Evolutionary conservation across 2,113 vertebrate genomes (phyloP), one percentile per base, ranked within the genome.

Genomic region (Tyrannus savana): DNA sequence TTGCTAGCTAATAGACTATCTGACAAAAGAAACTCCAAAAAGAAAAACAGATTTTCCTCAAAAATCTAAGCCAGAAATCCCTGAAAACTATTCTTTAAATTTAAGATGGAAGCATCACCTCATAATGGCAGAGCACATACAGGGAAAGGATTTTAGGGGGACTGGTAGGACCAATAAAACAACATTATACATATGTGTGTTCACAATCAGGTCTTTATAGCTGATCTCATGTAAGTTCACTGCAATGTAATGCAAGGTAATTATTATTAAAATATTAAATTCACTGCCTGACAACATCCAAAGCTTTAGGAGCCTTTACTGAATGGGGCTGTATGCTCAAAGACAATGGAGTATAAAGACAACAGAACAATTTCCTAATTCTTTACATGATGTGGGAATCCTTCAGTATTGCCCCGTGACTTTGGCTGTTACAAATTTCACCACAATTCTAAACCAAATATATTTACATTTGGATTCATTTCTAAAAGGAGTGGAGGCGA

Each of bases 141-240:
- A 75, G 27, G 16, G 60, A 56, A 91, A 50, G 44, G 35, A 63
- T 50, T 59, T 71, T 10, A 87, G 21, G 19, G 27, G 19, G 4
- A 31, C 46, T 37, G 23, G 10, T 17, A 59, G 25, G 55, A 87
- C 33, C 33, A n/a, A 35, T 21, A 59, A 72, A 72, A 77, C 19
- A 31, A 35, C 0, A 1, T 19, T 63, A 15, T 69, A 28, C 4
- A 0, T 4, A 39, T 30, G 8, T 11, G 22, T 64, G 53, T 77
- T 80, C 31, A n/a, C 42, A 62, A 71, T 62, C 21, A 42, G 42
- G 33, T 23, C 46, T 83, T 88, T 59, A 44, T 5, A 62, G 64
- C 13, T 72, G n/a, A 76, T 60, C 35, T 64, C 24, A 49, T 72
- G 76, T 88, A 71, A 82, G 84, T 58, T 79, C 55, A 60, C 37